phyloP scores from a whole-genome alignment of 2,797 vertebrate genomes.

The Tragopan temminckii region DNA sequence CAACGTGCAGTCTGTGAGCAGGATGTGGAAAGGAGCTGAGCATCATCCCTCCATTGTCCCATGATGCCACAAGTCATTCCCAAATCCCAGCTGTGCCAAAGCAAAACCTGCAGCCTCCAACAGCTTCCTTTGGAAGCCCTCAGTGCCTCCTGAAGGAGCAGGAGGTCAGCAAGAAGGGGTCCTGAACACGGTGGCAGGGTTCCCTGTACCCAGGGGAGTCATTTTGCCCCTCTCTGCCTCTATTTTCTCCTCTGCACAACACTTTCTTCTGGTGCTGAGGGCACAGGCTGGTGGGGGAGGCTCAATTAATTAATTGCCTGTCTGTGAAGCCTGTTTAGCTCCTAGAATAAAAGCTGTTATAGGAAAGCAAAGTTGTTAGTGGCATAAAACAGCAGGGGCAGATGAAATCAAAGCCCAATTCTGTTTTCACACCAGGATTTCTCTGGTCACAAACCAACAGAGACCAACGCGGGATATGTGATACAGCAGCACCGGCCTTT shows the following conservation, averaged over 20 bases:
- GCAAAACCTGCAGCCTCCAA: not conserved
- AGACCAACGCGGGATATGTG: not conserved
- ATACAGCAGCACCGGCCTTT: not conserved
- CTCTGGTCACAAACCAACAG: constrained; percentile 51
- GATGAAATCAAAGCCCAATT: constrained; percentile 54
- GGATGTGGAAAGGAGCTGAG: not conserved
- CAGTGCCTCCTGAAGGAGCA: not conserved
- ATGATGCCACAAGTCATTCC: fast-evolving
- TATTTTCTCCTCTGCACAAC: not conserved
- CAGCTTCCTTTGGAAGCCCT: not conserved
- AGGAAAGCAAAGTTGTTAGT: constrained; percentile 46
- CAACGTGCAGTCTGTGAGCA: fast-evolving
- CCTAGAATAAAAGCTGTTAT: constrained; percentile 58
- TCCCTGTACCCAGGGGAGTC: not conserved
- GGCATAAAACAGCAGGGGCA: constrained; percentile 51
- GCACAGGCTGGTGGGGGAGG: not conserved
- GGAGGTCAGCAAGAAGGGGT: not conserved
- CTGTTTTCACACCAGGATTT: constrained; percentile 58
- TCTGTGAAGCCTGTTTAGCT: constrained; percentile 68
- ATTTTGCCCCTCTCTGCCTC: not conserved
- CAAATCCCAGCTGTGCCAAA: not conserved
- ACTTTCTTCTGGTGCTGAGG: not conserved
- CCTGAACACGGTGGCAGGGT: fast-evolving
- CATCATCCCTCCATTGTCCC: not conserved
- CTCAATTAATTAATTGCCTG: constrained; percentile 64